These are phyloP conservation scores for Heliocidaris tuberculata DNA, from an alignment of 35 echinoderm and acorn worm species.

Conservation along the genomic window DNA sequence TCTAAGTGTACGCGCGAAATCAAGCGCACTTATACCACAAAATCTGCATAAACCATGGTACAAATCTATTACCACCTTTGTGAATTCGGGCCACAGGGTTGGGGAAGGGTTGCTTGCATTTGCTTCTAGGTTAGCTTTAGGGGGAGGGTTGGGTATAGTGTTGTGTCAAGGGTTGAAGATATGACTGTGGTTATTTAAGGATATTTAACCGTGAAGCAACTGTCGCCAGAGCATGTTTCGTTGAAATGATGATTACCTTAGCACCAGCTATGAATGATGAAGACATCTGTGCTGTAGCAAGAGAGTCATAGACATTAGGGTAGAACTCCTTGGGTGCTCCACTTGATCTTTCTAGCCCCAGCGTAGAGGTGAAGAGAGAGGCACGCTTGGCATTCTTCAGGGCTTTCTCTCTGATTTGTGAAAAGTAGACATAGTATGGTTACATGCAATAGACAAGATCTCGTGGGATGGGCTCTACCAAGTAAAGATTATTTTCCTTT, in stretches of 20 bases:
- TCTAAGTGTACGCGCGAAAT: too few species aligned
- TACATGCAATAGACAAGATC: background rate
- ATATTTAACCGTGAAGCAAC: background rate
- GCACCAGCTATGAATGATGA: conserved; percentile 86
- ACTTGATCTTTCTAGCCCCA: background rate
- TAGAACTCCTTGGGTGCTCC: conserved; percentile 57
- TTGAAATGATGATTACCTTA: conserved; percentile 61
- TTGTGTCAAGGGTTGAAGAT: too few species aligned
- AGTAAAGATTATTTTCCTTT: too few species aligned
- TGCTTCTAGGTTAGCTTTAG: too few species aligned
- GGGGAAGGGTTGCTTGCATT: too few species aligned
- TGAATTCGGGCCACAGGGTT: too few species aligned
- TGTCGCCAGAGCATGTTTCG: background rate
- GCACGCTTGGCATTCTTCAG: conserved; percentile 68
- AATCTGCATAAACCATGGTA: too few species aligned
- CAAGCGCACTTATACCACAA: too few species aligned
- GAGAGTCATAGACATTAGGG: conserved; percentile 80
- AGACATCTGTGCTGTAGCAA: conserved; percentile 80
- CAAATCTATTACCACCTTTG: too few species aligned
- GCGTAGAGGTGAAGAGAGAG: conserved; percentile 63
- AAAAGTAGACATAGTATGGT: conserved; percentile 41
- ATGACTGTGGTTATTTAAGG: too few species aligned
- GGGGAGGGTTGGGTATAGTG: too few species aligned
- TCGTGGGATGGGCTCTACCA: background rate
- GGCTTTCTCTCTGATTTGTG: conserved; percentile 61